phyloP scores from a whole-genome alignment of 2,113 vertebrate species.

The Isichthys henryi region DNA sequence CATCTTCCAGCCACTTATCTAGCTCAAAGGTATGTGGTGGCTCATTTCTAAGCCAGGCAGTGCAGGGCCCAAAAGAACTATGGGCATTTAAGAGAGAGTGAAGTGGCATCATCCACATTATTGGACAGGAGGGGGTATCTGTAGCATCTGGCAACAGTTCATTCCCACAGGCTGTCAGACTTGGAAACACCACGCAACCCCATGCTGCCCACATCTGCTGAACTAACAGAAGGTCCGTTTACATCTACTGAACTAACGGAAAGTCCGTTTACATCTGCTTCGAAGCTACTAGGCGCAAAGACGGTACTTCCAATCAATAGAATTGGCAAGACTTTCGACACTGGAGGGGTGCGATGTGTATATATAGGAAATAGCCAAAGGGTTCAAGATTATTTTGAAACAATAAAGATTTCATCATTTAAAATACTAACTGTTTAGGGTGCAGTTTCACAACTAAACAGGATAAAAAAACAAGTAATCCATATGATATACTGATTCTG shows the following conservation, averaged over 20 bases:
- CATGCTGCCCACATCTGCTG: not conserved
- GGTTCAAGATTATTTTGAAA: not conserved
- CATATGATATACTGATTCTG: not conserved
- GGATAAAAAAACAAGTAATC: not conserved
- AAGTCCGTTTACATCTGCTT: not conserved
- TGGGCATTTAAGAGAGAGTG: not conserved
- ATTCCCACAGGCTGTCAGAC: not conserved
- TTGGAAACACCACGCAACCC: not conserved
- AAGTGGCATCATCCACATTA: not conserved
- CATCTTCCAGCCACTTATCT: not conserved
- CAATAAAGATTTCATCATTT: not conserved
- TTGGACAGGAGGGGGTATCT: not conserved
- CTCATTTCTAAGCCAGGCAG: not conserved
- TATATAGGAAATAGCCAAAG: too few relatives aligned
- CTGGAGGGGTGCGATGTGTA: not conserved
- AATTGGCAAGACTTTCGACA: not conserved
- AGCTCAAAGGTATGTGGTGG: not conserved
- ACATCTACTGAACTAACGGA: not conserved
- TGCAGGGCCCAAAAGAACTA: not conserved
- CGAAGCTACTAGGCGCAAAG: not conserved
- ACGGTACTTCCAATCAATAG: not conserved
- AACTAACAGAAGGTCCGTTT: not conserved
- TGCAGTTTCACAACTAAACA: not conserved
- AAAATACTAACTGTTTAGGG: not conserved
- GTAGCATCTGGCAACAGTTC: not conserved